Evolutionary conservation across 2,888 invertebrate species (phyloP).

Genomic region (Timandra comae): DNA sequence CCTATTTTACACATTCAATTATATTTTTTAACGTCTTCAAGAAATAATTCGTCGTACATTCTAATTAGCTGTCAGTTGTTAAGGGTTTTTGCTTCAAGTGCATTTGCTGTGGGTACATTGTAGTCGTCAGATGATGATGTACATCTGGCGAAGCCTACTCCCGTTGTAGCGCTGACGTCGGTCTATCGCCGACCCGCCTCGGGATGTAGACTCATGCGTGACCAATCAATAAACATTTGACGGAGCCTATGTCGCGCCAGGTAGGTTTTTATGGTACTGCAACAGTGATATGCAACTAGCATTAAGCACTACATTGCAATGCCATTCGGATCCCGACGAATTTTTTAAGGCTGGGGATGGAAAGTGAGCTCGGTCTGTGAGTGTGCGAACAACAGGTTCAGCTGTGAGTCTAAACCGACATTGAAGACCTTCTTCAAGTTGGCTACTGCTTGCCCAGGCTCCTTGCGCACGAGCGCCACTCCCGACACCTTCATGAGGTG

Average conservation of each 20-base stretch:
- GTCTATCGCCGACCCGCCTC: slow-evolving; percentile 30
- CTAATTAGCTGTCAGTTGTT: not conserved
- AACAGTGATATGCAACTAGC: slow-evolving; percentile 31
- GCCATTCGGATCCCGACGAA: slow-evolving; percentile 47
- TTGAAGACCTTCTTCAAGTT: slow-evolving; percentile 78
- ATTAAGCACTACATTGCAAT: slow-evolving; percentile 42
- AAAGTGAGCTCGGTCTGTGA: slow-evolving; percentile 81
- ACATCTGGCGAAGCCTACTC: slow-evolving; percentile 35
- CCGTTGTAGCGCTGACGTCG: slow-evolving; percentile 32
- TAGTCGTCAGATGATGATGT: slow-evolving; percentile 18
- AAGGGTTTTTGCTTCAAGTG: not conserved
- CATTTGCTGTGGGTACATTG: no score
- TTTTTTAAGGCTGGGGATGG: slow-evolving; percentile 71
- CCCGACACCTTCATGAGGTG: slow-evolving; percentile 82
- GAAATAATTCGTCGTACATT: no score
- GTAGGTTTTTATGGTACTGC: slow-evolving; percentile 51
- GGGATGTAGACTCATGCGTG: slow-evolving; percentile 50
- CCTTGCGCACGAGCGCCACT: slow-evolving; percentile 79
- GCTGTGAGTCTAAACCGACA: slow-evolving; percentile 82
- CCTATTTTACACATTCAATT: no score
- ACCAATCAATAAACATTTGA: slow-evolving; percentile 61
- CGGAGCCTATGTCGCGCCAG: slow-evolving; percentile 65
- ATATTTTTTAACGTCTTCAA: no score
- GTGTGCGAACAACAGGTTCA: slow-evolving; percentile 80
- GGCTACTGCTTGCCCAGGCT: slow-evolving; percentile 73